These are phyloP conservation scores for Myioborus miniatus DNA, from an alignment of 2,797 vertebrate genomes.

Conservation along the genomic window DNA sequence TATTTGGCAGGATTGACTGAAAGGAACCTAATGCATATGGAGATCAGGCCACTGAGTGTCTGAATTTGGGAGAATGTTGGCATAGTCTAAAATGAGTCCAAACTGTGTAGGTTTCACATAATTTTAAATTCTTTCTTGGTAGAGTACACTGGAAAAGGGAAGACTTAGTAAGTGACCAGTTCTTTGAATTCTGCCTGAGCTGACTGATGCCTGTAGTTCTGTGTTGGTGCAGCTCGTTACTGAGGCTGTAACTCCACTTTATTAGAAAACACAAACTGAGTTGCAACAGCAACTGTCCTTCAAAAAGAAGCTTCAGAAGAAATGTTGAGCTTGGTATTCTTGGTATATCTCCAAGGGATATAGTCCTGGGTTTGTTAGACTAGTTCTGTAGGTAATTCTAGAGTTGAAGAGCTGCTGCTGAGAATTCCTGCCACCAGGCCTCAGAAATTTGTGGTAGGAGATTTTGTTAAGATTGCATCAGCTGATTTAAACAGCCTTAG, in stretches of 20 bases:
- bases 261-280: background rate
- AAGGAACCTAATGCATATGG: slow-evolving; percentile 20
- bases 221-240: background rate
- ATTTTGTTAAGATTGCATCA: background rate
- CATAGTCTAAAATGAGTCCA: background rate
- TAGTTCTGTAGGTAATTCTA: background rate
- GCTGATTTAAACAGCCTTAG: background rate
- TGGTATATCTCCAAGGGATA: background rate
- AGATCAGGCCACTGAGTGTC: background rate
- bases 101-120: background rate
- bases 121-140: background rate
- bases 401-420: background rate
- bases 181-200: background rate
- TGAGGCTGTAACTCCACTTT: background rate
- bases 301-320: background rate
- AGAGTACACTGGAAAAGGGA: background rate
- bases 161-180: background rate
- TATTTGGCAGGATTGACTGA: background rate
- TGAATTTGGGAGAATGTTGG: background rate
- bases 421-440: background rate
- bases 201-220: background rate
- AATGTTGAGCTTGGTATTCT: background rate
- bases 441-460: background rate
- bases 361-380: background rate
- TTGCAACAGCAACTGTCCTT: background rate